A percentile compares a stretch with the other conserved stretches of the same genome.
These are phyloP conservation scores for Tricholauxania praeusta DNA, from an alignment of 2,888 invertebrate genomes.

Conservation along the genomic window DNA sequence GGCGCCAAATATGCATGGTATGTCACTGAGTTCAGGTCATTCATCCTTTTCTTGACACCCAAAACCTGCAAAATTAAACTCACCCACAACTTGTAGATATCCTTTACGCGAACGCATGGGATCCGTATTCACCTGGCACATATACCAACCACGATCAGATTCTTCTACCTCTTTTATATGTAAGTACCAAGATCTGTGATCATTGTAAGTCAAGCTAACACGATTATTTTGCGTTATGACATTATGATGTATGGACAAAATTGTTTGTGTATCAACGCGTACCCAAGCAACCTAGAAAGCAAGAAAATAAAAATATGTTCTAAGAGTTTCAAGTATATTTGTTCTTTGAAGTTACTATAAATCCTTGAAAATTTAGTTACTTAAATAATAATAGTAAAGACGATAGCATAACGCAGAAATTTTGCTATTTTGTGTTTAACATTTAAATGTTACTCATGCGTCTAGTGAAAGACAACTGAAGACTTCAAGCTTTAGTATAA, in stretches of 20 bases:
- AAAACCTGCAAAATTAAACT: conserved; percentile 65
- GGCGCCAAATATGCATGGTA: too few relatives aligned
- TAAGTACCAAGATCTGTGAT: conserved; percentile 92
- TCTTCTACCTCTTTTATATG: conserved; percentile 91
- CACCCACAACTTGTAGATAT: conserved; percentile 91
- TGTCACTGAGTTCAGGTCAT: too few relatives aligned
- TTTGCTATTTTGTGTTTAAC: too few relatives aligned
- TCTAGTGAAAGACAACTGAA: not conserved
- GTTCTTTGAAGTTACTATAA: not conserved
- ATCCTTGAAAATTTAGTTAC: too few relatives aligned
- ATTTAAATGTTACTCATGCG: not conserved
- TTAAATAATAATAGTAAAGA: too few relatives aligned
- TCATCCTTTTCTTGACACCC: not conserved
- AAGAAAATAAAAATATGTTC: not conserved
- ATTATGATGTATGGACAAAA: conserved; percentile 90
- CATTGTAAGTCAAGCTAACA: conserved; percentile 87
- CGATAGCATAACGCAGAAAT: too few relatives aligned
- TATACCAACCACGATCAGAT: conserved; percentile 89
- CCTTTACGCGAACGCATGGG: conserved; percentile 93
- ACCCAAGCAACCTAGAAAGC: conserved; percentile 89
- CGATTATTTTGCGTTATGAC: conserved; percentile 92
- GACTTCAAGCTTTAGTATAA: not conserved
- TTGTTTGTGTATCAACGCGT: conserved; percentile 91
- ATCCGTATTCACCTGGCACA: conserved; percentile 94
- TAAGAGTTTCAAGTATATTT: not conserved